phyloP scores from a whole-genome alignment of 2,797 vertebrate genomes.

The Diplodus sargus region DNA sequence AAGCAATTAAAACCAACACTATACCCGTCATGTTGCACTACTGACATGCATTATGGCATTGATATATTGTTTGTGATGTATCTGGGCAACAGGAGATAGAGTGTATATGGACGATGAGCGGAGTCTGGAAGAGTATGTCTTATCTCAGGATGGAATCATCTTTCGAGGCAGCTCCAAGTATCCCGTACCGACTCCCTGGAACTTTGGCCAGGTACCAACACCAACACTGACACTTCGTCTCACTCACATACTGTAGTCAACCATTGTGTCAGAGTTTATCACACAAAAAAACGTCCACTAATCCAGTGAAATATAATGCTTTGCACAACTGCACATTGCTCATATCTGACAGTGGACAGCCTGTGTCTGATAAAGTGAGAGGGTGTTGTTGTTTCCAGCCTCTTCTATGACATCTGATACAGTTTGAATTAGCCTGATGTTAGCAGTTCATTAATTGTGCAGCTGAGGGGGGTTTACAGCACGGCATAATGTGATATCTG shows the following conservation, averaged over 20 bases:
- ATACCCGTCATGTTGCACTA: neutral
- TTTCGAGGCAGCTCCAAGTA: slow-evolving; percentile 85
- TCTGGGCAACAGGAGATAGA: slow-evolving; percentile 85
- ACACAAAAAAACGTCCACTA: neutral
- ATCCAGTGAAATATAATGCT: slow-evolving; percentile 1
- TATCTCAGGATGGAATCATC: slow-evolving; percentile 92
- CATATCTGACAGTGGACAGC: neutral
- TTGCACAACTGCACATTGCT: neutral
- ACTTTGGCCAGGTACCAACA: slow-evolving; percentile 94
- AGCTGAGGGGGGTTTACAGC: neutral
- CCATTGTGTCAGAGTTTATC: slow-evolving; percentile 5
- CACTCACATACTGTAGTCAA: neutral
- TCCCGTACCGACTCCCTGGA: slow-evolving; percentile 88
- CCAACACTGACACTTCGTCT: slow-evolving; percentile 42
- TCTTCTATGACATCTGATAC: slow-evolving; percentile 11
- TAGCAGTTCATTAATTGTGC: neutral
- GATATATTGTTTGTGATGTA: slow-evolving; percentile 37
- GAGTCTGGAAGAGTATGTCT: slow-evolving; percentile 88
- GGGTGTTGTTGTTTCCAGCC: neutral
- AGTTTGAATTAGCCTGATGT: slow-evolving; percentile 6
- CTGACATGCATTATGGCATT: neutral
- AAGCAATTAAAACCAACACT: neutral
- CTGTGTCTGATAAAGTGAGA: slow-evolving; percentile 8
- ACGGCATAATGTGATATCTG: neutral
- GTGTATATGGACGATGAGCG: slow-evolving; percentile 89